Conservation (phyloP, 2,113 vertebrate genomes). For the Toxostoma redivivum region DNA sequence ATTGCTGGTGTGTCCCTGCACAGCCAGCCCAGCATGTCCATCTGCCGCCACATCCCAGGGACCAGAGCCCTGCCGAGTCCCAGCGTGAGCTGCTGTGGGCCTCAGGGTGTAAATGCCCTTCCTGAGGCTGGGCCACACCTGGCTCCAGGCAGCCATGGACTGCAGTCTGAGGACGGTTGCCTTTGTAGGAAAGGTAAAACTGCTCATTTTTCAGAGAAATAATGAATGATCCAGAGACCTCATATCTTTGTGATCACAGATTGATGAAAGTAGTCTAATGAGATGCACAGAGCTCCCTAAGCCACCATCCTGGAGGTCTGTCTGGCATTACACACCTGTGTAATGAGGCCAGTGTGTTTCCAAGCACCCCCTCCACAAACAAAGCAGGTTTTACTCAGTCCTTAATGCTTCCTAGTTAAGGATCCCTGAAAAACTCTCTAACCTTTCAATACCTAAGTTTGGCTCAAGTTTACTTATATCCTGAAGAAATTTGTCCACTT, state of each 20-base stretch:
- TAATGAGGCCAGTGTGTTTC: not conserved
- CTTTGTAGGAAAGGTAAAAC: not conserved
- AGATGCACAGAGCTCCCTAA: not conserved
- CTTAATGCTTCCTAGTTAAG: not conserved
- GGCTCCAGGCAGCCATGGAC: not conserved
- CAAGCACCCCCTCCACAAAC: not conserved
- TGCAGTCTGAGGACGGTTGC: not conserved
- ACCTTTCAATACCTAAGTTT: not conserved
- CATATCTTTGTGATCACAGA: not conserved
- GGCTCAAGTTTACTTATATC: not conserved
- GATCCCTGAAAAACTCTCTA: not conserved
- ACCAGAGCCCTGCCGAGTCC: not conserved
- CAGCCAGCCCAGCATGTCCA: fast-evolving
- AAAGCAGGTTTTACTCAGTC: not conserved
- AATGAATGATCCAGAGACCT: not conserved
- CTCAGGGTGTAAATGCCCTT: fast-evolving
- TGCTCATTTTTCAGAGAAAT: not conserved
- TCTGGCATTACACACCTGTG: not conserved
- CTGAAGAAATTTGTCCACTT: not conserved
- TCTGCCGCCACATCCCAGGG: fast-evolving
- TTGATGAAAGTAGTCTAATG: not conserved
- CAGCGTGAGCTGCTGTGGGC: fast-evolving
- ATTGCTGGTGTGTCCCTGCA: fast-evolving
- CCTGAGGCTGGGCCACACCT: not conserved
- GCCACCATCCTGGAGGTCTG: not conserved